Percentiles rank a stretch among this genome's conserved stretches.
phyloP scores from a whole-genome alignment of 2,113 vertebrate species.

The Esox niger region DNA sequence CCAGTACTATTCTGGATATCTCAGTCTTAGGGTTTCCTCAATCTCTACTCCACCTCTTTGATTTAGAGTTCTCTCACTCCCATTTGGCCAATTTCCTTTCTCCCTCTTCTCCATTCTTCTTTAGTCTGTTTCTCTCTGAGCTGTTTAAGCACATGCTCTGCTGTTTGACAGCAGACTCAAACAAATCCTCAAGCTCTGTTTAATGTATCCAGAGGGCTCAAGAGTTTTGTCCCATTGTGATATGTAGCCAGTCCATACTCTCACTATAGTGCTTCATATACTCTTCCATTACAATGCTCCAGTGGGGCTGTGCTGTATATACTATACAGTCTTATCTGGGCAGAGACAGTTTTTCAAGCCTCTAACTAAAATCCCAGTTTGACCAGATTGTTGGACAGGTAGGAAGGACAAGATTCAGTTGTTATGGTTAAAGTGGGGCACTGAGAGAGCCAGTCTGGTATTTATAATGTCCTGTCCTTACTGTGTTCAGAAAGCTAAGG shows the following conservation, averaged over 20 bases:
- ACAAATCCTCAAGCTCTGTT: slow-evolving; percentile 55
- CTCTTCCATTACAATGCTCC: slow-evolving; percentile 35
- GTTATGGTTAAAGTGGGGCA: background rate
- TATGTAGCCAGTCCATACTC: slow-evolving; percentile 46
- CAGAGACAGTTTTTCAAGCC: slow-evolving; percentile 24
- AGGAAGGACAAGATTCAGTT: slow-evolving; percentile 4
- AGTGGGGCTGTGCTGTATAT: slow-evolving; percentile 23
- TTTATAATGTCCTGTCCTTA: slow-evolving; percentile 54
- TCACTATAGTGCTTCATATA: slow-evolving; percentile 28
- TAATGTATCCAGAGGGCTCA: slow-evolving; percentile 48
- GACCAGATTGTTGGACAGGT: slow-evolving; percentile 34
- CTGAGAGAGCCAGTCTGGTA: slow-evolving; percentile 25
- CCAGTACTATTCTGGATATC: slow-evolving; percentile 11
- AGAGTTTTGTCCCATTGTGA: slow-evolving; percentile 27
- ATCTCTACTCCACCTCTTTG: slow-evolving; percentile 39
- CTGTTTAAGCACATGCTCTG: slow-evolving; percentile 47
- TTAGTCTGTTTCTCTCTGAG: slow-evolving; percentile 24
- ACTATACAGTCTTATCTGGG: slow-evolving; percentile 20
- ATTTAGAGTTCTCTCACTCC: slow-evolving; percentile 1
- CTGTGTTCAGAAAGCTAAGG: slow-evolving; percentile 42
- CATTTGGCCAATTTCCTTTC: background rate
- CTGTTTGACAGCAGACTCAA: slow-evolving; percentile 64
- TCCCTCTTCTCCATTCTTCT: slow-evolving; percentile 17
- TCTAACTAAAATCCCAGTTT: slow-evolving; percentile 3
- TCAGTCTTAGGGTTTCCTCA: slow-evolving; percentile 16